Base-by-base conservation (phyloP, 2,888 invertebrate genomes). In the Imbricaverruca yamaguchii region DNA sequence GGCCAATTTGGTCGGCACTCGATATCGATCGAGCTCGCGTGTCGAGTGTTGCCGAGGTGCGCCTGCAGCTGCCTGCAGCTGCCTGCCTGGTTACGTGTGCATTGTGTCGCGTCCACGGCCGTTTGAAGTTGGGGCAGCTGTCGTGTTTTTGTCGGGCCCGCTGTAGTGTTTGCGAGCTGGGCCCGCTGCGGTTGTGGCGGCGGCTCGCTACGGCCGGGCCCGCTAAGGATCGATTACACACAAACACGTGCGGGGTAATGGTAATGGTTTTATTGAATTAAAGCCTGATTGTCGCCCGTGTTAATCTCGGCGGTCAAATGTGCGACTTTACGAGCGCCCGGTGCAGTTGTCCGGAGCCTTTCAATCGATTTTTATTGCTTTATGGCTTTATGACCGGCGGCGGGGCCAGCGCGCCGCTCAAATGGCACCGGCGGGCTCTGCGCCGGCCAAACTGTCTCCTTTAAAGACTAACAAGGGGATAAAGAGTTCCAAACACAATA, bases 221-320 rank as follows among this genome's bases (percentile, higher is more conserved):
- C 39, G 39, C 39, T 39, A 39, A 39, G 39, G 39, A 39, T 39
- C 74, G 55, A 74, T 74, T 74, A 74, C 74, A 55, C 74, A 55
- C 74, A 74, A 74, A 74, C 79, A 79, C 79, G 79, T 79, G 79
- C 59, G 23, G 79, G 25, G 79, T 79, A 79, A 79, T 79, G 79
- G 57, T 79, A 79, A 79, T 79, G 56, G 79, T 57, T 79, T 79
- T 79, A 79, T 79, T 79, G 79, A 79, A 79, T 79, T 79, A 79
- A 56, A 57, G 79, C 79, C 23, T 25, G 57, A 79, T 79, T 79
- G 79, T 79, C 25, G 57, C 79, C 25, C 79, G 79, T 79, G 79
- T 79, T 79, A 79, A 79, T 79, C 59, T 56, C 79, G 55, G 74
- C 74, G 74, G 74, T 74, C 55, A 55, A 74, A 74, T 74, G 74